phyloP scores from a whole-genome alignment of 2,113 vertebrate species.

The Pelusios castaneus region DNA sequence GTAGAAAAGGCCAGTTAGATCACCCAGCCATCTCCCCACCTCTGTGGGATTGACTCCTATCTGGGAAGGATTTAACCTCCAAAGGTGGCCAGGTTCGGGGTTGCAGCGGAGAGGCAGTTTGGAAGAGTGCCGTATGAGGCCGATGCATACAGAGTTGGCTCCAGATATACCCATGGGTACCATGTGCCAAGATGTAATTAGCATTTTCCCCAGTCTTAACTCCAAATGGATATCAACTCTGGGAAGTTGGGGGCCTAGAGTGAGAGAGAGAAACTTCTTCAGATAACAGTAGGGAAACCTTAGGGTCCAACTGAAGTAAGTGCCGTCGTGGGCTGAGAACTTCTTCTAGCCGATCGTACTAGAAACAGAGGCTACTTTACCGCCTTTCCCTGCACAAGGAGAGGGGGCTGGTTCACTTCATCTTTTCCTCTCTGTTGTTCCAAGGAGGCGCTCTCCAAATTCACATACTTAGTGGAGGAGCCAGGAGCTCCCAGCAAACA shows the following conservation, averaged over 20 bases:
- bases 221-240: background rate
- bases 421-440: background rate
- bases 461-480: background rate
- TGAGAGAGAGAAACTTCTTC: background rate
- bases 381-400: too few relatives aligned
- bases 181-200: background rate
- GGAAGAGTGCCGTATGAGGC: background rate
- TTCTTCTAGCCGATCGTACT: background rate
- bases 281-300: background rate
- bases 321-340: background rate
- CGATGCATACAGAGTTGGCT: background rate
- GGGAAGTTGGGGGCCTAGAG: background rate
- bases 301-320: background rate
- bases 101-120: background rate
- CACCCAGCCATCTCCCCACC: background rate
- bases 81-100: background rate
- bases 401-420: background rate
- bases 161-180: background rate
- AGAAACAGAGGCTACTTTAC: background rate
- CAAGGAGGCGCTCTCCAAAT: background rate
- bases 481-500: background rate
- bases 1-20: background rate
- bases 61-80: background rate
- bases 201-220: background rate
- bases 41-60: background rate